These are phyloP conservation scores for Addax nasomaculatus DNA, from an alignment of 2,113 vertebrate species.

Conservation along the genomic window DNA sequence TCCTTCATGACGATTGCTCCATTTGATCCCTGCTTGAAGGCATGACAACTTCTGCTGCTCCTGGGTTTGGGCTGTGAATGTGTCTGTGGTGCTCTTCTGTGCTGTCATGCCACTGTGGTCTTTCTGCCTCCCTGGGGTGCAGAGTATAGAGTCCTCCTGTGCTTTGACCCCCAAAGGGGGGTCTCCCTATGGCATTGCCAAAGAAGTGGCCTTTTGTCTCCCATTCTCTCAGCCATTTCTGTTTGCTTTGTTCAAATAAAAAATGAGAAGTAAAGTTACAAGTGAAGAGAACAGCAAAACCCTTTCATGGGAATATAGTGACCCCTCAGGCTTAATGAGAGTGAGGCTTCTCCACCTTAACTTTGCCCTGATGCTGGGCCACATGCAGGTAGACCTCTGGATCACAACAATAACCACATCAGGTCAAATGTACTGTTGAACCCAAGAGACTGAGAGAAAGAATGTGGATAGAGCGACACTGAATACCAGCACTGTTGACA, in stretches of 20 bases:
- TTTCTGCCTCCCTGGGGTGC: not conserved
- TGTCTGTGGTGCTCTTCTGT: not conserved
- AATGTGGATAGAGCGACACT: not conserved
- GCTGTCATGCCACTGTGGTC: fast-evolving
- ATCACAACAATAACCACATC: not conserved
- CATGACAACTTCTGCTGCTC: not conserved
- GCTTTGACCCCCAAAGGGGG: not conserved
- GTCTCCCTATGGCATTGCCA: not conserved
- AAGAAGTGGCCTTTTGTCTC: not conserved
- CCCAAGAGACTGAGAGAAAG: not conserved
- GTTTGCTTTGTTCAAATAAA: not conserved
- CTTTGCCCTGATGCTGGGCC: not conserved
- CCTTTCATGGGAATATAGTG: not conserved
- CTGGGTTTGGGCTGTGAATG: not conserved
- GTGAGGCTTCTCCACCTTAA: not conserved
- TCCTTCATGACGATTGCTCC: not conserved
- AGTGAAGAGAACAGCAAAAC: not conserved
- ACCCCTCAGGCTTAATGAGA: not conserved
- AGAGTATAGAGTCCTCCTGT: not conserved
- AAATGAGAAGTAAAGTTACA: not conserved
- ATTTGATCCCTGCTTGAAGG: not conserved
- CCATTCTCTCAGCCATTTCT: not conserved
- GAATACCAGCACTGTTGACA: not conserved
- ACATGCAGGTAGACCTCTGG: not conserved
- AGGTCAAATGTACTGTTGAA: not conserved